A percentile compares a stretch with the other conserved stretches of the same genome.
These are phyloP conservation scores for Hycleus phaleratus DNA, from an alignment of 1,140 invertebrate species.

Conservation along the genomic window DNA sequence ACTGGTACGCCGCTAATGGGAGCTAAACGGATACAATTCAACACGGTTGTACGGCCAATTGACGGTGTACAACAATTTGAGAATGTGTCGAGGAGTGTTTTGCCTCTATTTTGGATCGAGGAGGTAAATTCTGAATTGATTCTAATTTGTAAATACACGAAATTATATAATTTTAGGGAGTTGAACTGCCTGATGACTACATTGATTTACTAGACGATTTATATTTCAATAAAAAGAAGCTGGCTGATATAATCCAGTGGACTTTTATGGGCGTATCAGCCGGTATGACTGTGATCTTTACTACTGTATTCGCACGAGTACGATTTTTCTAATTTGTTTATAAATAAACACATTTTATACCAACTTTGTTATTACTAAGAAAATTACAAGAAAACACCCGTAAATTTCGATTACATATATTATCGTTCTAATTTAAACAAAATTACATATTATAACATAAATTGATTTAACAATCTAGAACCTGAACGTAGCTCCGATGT, in stretches of 20 bases:
- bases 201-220: constrained; percentile 1
- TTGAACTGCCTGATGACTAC: constrained; percentile 3
- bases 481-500: constrained; percentile 1
- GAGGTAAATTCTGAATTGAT: constrained; percentile 7
- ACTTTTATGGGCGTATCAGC: not conserved
- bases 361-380: too few species aligned
- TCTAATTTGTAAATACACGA: not conserved
- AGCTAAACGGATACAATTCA: constrained; percentile 17
- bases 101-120: constrained; percentile 21
- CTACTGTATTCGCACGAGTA: too few species aligned
- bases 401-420: too few species aligned
- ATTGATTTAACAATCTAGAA: not conserved
- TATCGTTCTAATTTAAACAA: too few species aligned
- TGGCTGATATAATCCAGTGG: constrained; percentile 2
- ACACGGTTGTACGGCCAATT: constrained; percentile 17
- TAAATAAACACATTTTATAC: too few species aligned
- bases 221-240: not conserved
- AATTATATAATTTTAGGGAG: constrained; percentile 2
- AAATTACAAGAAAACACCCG: too few species aligned
- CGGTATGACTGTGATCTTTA: too few species aligned
- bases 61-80: not conserved
- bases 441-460: too few species aligned
- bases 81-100: constrained; percentile 8
- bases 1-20: constrained; percentile 18
- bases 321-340: too few species aligned